These are phyloP conservation scores for Channa striata DNA, from an alignment of 2,797 vertebrate species.

Conservation along the genomic window DNA sequence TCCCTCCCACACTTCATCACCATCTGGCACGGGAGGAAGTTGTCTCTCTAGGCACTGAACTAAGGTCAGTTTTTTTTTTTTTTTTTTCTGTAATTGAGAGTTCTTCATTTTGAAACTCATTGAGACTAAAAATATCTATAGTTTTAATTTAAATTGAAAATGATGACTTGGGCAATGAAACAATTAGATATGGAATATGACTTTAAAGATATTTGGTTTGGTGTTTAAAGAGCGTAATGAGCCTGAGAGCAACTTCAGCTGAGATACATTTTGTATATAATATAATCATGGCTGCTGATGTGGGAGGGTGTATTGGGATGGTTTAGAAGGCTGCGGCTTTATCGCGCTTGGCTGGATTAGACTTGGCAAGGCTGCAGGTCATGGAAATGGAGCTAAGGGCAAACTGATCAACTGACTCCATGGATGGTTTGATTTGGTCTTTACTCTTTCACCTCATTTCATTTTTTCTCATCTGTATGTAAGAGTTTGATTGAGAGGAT, in stretches of 20 bases:
- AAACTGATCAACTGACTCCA: constrained; percentile 75
- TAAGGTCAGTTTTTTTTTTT: constrained; percentile 82
- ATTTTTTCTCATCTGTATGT: constrained; percentile 57
- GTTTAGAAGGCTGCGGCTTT: constrained; percentile 36
- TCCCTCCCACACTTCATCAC: constrained; percentile 83
- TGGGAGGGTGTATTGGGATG: constrained; percentile 25
- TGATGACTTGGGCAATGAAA: constrained; percentile 15
- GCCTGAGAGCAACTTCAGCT: constrained; percentile 71
- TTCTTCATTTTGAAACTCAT: constrained; percentile 45
- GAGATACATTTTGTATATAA: constrained; percentile 17
- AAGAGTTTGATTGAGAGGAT: constrained; percentile 34
- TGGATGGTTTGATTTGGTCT: constrained; percentile 83
- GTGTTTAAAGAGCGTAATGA: constrained; percentile 36
- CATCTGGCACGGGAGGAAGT: constrained; percentile 83
- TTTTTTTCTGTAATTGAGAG: constrained; percentile 65
- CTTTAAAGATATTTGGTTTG: constrained; percentile 22
- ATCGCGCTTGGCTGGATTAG: constrained; percentile 44
- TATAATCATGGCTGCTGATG: constrained; percentile 49
- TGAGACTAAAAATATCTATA: constrained; percentile 35
- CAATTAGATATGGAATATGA: constrained; percentile 33
- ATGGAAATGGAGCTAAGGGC: constrained; percentile 75
- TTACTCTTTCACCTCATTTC: constrained; percentile 68
- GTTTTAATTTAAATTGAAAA: constrained; percentile 53
- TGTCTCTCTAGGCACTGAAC: constrained; percentile 81
- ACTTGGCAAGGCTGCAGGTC: constrained; percentile 72